Conservation (phyloP, 2,113 vertebrate genomes). For the Platichthys stellatus region DNA sequence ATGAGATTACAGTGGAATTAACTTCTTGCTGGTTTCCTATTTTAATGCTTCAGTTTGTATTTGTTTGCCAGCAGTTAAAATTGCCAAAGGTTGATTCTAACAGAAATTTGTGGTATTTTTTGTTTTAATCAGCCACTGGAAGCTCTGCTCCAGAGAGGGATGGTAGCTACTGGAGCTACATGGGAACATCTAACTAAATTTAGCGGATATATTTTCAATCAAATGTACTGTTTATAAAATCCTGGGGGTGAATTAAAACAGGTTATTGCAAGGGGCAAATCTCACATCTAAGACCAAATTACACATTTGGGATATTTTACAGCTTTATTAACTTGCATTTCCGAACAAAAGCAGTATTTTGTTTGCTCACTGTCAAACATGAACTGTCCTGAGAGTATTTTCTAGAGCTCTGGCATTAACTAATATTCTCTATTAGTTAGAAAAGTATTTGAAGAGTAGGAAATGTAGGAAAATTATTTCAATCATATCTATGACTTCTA, state of each 20-base stretch:
- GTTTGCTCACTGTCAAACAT: background rate
- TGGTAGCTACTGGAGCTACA: background rate
- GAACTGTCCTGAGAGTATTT: background rate
- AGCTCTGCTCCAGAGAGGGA: background rate
- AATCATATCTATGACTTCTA: too few relatives aligned
- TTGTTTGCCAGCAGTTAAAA: too few relatives aligned
- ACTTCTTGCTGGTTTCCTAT: too few relatives aligned
- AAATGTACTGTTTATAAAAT: constrained; percentile 13
- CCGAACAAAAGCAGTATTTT: too few relatives aligned
- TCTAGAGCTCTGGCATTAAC: too few relatives aligned
- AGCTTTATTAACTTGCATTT: background rate
- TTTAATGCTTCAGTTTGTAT: too few relatives aligned
- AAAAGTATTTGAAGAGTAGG: too few relatives aligned
- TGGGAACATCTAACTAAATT: background rate
- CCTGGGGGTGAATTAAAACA: constrained; percentile 24
- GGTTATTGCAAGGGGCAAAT: background rate
- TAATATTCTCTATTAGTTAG: too few relatives aligned
- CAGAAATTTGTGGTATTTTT: background rate
- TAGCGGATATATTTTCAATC: background rate
- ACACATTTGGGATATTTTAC: constrained; percentile 9
- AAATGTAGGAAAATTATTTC: too few relatives aligned
- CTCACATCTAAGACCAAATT: background rate
- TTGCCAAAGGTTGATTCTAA: too few relatives aligned
- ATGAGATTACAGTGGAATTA: too few relatives aligned
- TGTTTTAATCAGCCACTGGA: background rate